These are phyloP conservation scores for Andrena marginata DNA, from an alignment of 2,888 invertebrate species.

Conservation along the genomic window DNA sequence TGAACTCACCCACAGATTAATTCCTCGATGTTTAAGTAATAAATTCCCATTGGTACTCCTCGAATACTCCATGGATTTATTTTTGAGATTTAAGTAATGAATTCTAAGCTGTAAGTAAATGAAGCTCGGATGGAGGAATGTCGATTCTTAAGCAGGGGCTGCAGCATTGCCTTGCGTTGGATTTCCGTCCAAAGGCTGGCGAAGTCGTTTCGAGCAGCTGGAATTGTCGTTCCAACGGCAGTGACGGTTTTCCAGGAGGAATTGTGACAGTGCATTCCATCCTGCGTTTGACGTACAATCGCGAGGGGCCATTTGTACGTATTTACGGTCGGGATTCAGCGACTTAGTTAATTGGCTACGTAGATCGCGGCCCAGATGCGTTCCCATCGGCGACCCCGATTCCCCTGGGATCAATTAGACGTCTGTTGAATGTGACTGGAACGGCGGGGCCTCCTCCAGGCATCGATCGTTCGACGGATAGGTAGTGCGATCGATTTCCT, in stretches of 20 bases:
- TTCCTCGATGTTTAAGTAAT: no score
- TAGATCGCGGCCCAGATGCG: slow-evolving; percentile 53
- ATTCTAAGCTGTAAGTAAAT: no score
- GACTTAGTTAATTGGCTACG: slow-evolving; percentile 67
- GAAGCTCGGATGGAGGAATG: no score
- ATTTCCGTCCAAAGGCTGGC: no score
- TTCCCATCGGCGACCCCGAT: slow-evolving; percentile 41
- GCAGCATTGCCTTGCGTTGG: no score
- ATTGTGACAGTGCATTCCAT: slow-evolving; percentile 7
- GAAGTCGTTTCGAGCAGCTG: not conserved
- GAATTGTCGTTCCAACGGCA: not conserved
- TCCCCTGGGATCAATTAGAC: slow-evolving; percentile 68
- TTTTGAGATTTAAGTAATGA: no score
- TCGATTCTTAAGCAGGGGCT: no score
- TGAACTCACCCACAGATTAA: no score
- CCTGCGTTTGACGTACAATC: slow-evolving; percentile 48
- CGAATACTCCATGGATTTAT: no score
- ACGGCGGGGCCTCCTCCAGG: slow-evolving; percentile 2
- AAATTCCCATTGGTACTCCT: no score
- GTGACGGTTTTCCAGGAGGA: not conserved
- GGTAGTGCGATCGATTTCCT: slow-evolving; percentile 35
- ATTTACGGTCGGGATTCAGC: slow-evolving; percentile 59
- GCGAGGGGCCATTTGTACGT: slow-evolving; percentile 56
- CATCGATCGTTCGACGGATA: slow-evolving; percentile 26
- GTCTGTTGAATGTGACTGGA: slow-evolving; percentile 32